These are phyloP conservation scores for Isichthys henryi DNA, from an alignment of 2,113 vertebrate species.

Conservation along the genomic window DNA sequence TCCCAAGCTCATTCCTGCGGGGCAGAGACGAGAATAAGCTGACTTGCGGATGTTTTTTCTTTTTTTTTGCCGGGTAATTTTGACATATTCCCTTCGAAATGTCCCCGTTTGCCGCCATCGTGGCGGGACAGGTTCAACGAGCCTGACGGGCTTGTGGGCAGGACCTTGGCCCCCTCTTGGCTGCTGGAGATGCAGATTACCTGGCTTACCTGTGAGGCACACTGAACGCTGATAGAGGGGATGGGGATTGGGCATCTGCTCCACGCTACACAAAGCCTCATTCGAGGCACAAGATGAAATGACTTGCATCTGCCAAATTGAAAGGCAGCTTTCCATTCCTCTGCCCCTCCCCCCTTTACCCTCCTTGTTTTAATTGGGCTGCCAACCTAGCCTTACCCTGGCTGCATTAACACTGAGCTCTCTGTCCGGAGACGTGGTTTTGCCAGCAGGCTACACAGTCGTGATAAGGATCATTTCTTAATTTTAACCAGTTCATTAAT, in stretches of 20 bases:
- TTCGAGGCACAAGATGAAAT: conserved; percentile 73
- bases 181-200: conserved; percentile 66
- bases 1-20: background rate
- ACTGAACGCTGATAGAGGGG: conserved; percentile 72
- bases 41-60: background rate
- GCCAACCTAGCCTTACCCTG: conserved; percentile 43
- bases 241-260: conserved; percentile 69
- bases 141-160: background rate
- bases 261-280: conserved; percentile 69
- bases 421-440: conserved; percentile 24
- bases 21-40: background rate
- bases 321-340: conserved; percentile 50
- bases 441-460: too few relatives aligned
- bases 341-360: background rate
- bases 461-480: background rate
- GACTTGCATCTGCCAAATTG: conserved; percentile 69
- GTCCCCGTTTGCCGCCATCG: background rate
- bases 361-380: conserved; percentile 53
- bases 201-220: conserved; percentile 69
- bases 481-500: conserved; percentile 12
- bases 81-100: background rate
- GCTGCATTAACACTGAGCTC: conserved; percentile 48
- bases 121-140: background rate
- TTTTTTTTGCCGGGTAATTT: background rate
- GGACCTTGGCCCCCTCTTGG: conserved; percentile 39